Percentiles rank a stretch among this genome's conserved stretches.
Evolutionary conservation across 2,113 vertebrate genomes (phyloP).

Genomic region (Archocentrus centrarchus): DNA sequence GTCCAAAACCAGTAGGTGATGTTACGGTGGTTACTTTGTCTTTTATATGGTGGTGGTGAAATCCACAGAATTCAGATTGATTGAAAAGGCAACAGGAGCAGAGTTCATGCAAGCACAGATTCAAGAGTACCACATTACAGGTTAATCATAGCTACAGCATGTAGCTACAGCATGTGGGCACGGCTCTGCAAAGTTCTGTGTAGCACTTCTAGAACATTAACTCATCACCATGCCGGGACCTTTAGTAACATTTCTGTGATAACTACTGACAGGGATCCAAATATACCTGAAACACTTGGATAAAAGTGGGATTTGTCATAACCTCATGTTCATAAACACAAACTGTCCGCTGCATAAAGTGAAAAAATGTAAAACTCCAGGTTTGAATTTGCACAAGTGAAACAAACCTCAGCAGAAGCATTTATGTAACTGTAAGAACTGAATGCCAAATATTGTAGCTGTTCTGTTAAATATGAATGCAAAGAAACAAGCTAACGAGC

Average conservation of each 20-base stretch:
- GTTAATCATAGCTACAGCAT: too few relatives aligned
- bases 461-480: neutral
- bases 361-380: neutral
- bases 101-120: neutral
- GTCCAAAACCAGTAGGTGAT: neutral
- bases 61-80: neutral
- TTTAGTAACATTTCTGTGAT: neutral
- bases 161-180: too few relatives aligned
- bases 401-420: neutral
- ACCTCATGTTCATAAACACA: neutral
- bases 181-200: too few relatives aligned
- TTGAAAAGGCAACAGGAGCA: neutral
- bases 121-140: too few relatives aligned
- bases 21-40: neutral
- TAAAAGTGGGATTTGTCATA: neutral
- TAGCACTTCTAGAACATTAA: too few relatives aligned
- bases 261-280: too few relatives aligned
- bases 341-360: neutral
- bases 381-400: neutral
- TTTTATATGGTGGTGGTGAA: too few relatives aligned
- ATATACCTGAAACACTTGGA: neutral
- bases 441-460: neutral
- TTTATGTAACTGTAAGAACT: neutral
- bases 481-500: constrained; percentile 13
- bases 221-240: too few relatives aligned